Percentiles rank a stretch among this genome's conserved stretches.
phyloP scores from a whole-genome alignment of 2,888 invertebrate species.

The Platerodrilus igneus region DNA sequence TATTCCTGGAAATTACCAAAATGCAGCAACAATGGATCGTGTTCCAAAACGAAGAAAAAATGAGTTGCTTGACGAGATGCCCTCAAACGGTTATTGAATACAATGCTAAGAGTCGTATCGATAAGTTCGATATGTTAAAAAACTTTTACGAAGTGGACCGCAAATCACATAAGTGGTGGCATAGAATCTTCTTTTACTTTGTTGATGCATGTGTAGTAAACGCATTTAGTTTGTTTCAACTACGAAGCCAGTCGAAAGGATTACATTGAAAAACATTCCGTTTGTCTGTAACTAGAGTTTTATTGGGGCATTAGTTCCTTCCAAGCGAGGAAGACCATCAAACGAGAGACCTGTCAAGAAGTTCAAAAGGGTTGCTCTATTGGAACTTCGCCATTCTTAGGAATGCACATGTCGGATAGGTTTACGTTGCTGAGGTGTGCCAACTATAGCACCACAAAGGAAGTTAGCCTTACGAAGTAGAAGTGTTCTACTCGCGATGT shows the following conservation, averaged over 20 bases:
- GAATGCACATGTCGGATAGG: too few species aligned
- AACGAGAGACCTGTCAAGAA: constrained; percentile 1
- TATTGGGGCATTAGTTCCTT: constrained; percentile 2
- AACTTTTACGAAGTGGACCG: constrained; percentile 20
- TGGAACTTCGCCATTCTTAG: too few species aligned
- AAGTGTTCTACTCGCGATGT: too few species aligned
- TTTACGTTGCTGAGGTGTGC: too few species aligned
- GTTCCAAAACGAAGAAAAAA: constrained; percentile 17
- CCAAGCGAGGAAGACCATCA: constrained; percentile 7
- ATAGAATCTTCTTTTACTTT: constrained; percentile 20
- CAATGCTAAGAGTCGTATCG: constrained; percentile 23
- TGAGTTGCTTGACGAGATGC: constrained; percentile 17
- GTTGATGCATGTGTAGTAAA: constrained; percentile 17
- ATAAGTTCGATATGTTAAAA: constrained; percentile 25
- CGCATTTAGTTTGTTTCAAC: constrained; percentile 17
- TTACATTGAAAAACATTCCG: constrained; percentile 14
- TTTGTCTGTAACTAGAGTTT: constrained; percentile 5
- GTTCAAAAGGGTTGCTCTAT: constrained; percentile 1
- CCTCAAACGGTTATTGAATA: constrained; percentile 23
- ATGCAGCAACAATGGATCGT: constrained; percentile 1
- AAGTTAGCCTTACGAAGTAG: too few species aligned
- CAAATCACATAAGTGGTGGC: constrained; percentile 25
- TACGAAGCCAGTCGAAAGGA: constrained; percentile 9
- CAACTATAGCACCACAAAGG: too few species aligned
- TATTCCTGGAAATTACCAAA: too few species aligned